Evolutionary conservation across 2,797 vertebrate genomes (phyloP), one percentile per base, ranked within the genome.

Genomic region (Chaunax sp.): DNA sequence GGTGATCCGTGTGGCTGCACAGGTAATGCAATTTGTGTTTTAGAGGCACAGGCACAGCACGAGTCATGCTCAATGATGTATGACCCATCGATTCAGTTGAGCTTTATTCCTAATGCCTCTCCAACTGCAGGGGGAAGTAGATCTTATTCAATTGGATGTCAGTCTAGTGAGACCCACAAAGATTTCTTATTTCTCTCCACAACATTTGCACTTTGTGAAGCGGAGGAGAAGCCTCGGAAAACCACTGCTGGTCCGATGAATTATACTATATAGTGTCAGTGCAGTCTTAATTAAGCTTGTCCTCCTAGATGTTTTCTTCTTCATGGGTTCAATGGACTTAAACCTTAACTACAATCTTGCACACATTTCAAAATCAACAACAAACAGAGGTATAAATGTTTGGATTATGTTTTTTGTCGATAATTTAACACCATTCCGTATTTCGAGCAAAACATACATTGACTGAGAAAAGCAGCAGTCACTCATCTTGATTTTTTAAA

Each of bases 11-110:
- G 43, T 81, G 75, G 75, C 69, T 82, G 84, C 80, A 72, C 88
- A 88, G 84, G 89, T 91, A 90, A 91, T 91, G 75, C 79, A 87
- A 84, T 91, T 89, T 88, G 65, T 80, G 78, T 83, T 88, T 81
- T 65, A 56, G 68, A 86, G 82, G 82, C 85, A 69, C 57, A 55
- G 79, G 80, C 72, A 65, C 78, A 73, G 81, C 73, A 75, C 46
- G 37, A 74, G 73, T 89, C 83, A 90, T 82, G 74, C 86, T 86
- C 76, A 59, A 38, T 90, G 88, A 92, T 89, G 84, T 89, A 86
- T 86, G 80, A 83, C 71, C 80, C 82, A 64, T 88, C 80, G 78
- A 53, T 87, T 85, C 38, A 23, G 46, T 62, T 79, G 71, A 84
- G 79, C 71, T 87, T 84, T 75, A 78, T 63, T 77, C 75, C 69